These are phyloP conservation scores for Polypedilum vanderplanki DNA, from an alignment of 1,140 invertebrate genomes.

Conservation along the genomic window DNA sequence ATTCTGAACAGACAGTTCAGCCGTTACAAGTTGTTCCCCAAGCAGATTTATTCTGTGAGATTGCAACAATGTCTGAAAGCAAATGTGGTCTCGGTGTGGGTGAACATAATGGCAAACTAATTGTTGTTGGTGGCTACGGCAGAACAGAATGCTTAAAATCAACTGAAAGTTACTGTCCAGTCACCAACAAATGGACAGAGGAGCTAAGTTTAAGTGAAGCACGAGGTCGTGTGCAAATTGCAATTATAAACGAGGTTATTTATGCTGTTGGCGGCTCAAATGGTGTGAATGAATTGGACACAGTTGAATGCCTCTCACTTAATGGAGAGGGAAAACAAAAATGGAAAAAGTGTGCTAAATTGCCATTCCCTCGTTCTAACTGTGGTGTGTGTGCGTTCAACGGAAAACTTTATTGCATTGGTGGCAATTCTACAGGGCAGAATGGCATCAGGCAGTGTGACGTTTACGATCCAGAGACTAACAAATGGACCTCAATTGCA, in stretches of 20 bases:
- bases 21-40: conserved; percentile 36
- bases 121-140: conserved; percentile 78
- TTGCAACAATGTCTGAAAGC: conserved; percentile 56
- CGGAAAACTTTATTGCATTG: conserved; percentile 63
- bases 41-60: conserved; percentile 52
- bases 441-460: conserved; percentile 67
- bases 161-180: conserved; percentile 66
- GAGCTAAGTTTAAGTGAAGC: conserved; percentile 62
- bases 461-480: conserved; percentile 55
- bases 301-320: conserved; percentile 59
- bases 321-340: conserved; percentile 41
- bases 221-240: conserved; percentile 67
- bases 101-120: conserved; percentile 57
- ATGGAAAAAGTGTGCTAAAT: conserved; percentile 56
- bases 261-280: conserved; percentile 76
- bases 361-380: conserved; percentile 62
- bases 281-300: conserved; percentile 62
- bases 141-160: conserved; percentile 70
- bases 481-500: conserved; percentile 60
- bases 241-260: conserved; percentile 56
- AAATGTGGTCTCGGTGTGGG: conserved; percentile 69
- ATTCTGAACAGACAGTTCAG: conserved; percentile 31
- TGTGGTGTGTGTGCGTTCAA: conserved; percentile 64
- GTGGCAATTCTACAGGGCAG: conserved; percentile 70
- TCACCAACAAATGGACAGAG: conserved; percentile 59